Evolutionary conservation across 53 echinoderm and acorn worm genomes (phyloP).

Genomic region (Crossaster papposus): DNA sequence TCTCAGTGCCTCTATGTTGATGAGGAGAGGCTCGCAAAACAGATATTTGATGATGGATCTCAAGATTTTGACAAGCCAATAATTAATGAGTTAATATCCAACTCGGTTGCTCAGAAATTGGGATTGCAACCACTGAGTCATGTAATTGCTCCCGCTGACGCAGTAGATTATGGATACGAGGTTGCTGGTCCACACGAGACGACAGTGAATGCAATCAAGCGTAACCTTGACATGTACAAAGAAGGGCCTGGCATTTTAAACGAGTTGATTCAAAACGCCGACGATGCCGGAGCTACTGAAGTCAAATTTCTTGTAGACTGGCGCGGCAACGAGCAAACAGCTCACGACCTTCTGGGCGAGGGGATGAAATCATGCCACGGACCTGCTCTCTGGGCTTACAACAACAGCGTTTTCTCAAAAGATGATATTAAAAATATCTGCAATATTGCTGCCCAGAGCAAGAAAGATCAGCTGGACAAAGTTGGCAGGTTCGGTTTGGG

Average conservation of each 20-base stretch:
- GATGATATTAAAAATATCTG: slow-evolving; percentile 85
- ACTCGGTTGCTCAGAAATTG: slow-evolving; percentile 33
- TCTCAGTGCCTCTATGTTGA: slow-evolving; percentile 46
- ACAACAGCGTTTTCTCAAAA: slow-evolving; percentile 75
- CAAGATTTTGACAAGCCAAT: not conserved
- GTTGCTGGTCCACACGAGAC: slow-evolving; percentile 60
- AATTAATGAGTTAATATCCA: slow-evolving; percentile 46
- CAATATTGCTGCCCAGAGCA: slow-evolving; percentile 79
- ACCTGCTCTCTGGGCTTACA: slow-evolving; percentile 91
- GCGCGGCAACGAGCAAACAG: slow-evolving; percentile 64
- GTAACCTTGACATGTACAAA: slow-evolving; percentile 71
- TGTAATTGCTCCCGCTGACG: slow-evolving; percentile 37
- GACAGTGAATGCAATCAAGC: slow-evolving; percentile 60
- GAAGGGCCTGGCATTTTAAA: slow-evolving; percentile 67
- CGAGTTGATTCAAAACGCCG: slow-evolving; percentile 98
- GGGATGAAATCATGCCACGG: slow-evolving; percentile 86
- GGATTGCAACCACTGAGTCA: slow-evolving; percentile 52
- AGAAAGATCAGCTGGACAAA: slow-evolving; percentile 74
- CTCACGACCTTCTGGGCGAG: slow-evolving; percentile 57
- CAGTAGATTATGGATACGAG: slow-evolving; percentile 48
- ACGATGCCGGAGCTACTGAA: slow-evolving; percentile 94
- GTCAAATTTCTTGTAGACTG: slow-evolving; percentile 89
- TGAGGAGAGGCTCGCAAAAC: slow-evolving; percentile 42
- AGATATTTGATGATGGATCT: not conserved
- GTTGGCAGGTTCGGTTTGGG: slow-evolving; percentile 93